Percentiles rank a stretch among this genome's conserved stretches.
phyloP scores from a whole-genome alignment of 1,140 invertebrate genomes.

The Diachasmimorpha longicaudata region DNA sequence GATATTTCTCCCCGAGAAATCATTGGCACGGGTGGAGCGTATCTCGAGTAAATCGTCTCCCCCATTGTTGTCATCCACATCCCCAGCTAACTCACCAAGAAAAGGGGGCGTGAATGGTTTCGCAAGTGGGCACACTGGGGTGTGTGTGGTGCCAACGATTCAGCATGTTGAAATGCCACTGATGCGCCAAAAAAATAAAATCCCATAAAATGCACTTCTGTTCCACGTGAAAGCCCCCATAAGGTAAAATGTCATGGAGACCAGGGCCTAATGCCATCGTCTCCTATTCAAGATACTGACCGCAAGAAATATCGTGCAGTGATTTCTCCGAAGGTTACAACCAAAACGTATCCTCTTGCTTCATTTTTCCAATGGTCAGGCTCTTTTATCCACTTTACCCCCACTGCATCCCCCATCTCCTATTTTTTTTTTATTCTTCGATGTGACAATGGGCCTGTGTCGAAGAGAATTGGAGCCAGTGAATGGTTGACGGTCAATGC shows the following conservation, averaged over 20 bases:
- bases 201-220: slow-evolving; percentile 10
- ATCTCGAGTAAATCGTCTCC: slow-evolving; percentile 21
- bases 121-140: slow-evolving; percentile 24
- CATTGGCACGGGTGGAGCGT: not conserved
- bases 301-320: slow-evolving; percentile 10
- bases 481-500: slow-evolving; percentile 22
- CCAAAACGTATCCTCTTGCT: not conserved
- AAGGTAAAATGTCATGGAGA: slow-evolving; percentile 10
- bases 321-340: slow-evolving; percentile 6
- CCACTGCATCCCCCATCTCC: not conserved
- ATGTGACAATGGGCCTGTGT: slow-evolving; percentile 12
- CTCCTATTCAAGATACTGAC: slow-evolving; percentile 12
- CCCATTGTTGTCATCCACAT: slow-evolving; percentile 16
- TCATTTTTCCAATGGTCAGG: slow-evolving; percentile 17
- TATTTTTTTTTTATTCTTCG: slow-evolving; percentile 20
- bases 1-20: not conserved
- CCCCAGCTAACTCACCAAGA: not conserved
- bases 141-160: slow-evolving; percentile 10
- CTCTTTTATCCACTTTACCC: not conserved
- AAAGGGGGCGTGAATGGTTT: slow-evolving; percentile 27
- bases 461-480: slow-evolving; percentile 21
- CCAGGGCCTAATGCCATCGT: slow-evolving; percentile 2
- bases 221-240: not conserved
- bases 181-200: not conserved
- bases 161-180: not conserved